Evolutionary conservation across 1,140 invertebrate species (phyloP).

Genomic region (Liolophura sinensis): DNA sequence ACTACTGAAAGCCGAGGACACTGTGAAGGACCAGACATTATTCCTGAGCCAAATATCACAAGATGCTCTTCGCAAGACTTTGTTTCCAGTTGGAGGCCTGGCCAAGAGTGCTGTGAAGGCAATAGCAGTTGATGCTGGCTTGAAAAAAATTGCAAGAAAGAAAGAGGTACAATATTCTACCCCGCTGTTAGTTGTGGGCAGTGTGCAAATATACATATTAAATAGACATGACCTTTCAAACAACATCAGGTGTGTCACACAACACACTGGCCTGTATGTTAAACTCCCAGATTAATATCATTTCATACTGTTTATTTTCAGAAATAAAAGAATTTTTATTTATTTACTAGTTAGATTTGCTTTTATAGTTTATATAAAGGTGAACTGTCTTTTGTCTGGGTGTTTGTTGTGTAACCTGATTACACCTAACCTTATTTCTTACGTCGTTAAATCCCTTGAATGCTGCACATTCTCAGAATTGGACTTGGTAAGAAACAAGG

Average conservation of each 20-base stretch:
- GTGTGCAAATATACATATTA: too few species aligned
- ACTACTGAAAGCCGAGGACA: slow-evolving; percentile 75
- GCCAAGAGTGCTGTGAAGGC: slow-evolving; percentile 78
- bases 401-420: too few species aligned
- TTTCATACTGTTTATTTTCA: not conserved
- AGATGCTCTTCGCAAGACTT: slow-evolving; percentile 73
- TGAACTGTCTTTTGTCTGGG: too few species aligned
- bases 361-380: not conserved
- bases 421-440: too few species aligned
- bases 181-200: not conserved
- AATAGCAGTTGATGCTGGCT: slow-evolving; percentile 73
- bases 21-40: slow-evolving; percentile 92
- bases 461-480: too few species aligned
- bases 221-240: too few species aligned
- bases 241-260: too few species aligned
- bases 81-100: slow-evolving; percentile 88
- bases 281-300: not conserved
- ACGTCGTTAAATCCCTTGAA: too few species aligned
- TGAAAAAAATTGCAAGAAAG: slow-evolving; percentile 78
- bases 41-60: slow-evolving; percentile 87
- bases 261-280: not conserved
- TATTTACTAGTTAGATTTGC: not conserved
- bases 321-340: not conserved
- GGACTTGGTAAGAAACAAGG: too few species aligned
- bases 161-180: slow-evolving; percentile 66